phyloP scores from a whole-genome alignment of 92 coral and sea anemone species.

The Epizoanthus fatuus region DNA sequence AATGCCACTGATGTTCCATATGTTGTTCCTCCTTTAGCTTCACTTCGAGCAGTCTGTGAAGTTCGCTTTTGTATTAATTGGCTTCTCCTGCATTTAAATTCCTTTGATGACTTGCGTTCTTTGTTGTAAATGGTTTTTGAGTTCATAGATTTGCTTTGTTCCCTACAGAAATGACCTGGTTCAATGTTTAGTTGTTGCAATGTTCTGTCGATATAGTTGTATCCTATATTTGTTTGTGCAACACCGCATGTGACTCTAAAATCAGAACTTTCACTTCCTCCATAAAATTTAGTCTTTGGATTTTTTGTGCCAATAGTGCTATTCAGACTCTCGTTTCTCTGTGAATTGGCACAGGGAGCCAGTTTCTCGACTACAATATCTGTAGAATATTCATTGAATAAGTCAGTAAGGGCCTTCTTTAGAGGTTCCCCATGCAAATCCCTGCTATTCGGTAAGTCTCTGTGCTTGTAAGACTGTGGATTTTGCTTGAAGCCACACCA shows the following conservation, averaged over 20 bases:
- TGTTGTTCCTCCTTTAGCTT: slow-evolving; percentile 54
- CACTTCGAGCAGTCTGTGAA: slow-evolving; percentile 47
- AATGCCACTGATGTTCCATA: slow-evolving; percentile 49
- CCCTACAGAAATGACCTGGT: slow-evolving; percentile 37
- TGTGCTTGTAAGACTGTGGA: slow-evolving; percentile 21
- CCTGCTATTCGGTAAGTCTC: slow-evolving; percentile 34
- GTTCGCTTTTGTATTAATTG: slow-evolving; percentile 19
- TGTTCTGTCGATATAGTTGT: slow-evolving; percentile 31
- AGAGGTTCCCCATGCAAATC: slow-evolving; percentile 30
- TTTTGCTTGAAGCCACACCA: slow-evolving; percentile 54
- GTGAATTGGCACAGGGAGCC: slow-evolving; percentile 5
- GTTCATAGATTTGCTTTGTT: background rate
- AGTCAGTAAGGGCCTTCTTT: slow-evolving; percentile 18
- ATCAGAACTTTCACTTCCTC: slow-evolving; percentile 64
- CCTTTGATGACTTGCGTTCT: slow-evolving; percentile 8
- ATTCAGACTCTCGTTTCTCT: slow-evolving; percentile 31
- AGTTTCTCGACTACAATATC: slow-evolving; percentile 54
- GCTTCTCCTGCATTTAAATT: slow-evolving; percentile 30
- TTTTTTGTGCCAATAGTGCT: slow-evolving; percentile 52
- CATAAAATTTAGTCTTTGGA: slow-evolving; percentile 57
- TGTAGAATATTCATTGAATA: slow-evolving; percentile 51
- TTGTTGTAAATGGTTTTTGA: slow-evolving; percentile 21
- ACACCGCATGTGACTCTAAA: slow-evolving; percentile 67
- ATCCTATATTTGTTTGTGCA: slow-evolving; percentile 63
- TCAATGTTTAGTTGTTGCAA: slow-evolving; percentile 38